Percentiles rank a stretch among this genome's conserved stretches.
These are phyloP conservation scores for Eriocheir sinensis DNA, from an alignment of 1,140 invertebrate species.

Conservation along the genomic window DNA sequence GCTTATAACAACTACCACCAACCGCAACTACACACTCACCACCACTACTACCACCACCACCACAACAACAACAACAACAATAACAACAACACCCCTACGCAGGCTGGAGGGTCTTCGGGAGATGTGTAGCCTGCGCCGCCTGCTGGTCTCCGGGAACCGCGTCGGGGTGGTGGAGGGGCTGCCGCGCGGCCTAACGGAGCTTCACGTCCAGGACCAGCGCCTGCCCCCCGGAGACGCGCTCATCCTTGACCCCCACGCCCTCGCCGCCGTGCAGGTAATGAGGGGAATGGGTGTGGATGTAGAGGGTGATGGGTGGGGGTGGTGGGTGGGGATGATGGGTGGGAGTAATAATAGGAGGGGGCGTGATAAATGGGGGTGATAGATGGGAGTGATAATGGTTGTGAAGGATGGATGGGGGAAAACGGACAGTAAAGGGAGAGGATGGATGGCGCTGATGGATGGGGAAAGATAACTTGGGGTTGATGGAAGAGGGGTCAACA, in stretches of 20 bases:
- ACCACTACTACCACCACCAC: too few species aligned
- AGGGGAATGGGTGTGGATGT: background rate
- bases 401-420: background rate
- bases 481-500: background rate
- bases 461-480: too few species aligned
- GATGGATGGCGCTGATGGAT: too few species aligned
- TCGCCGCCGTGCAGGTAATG: conserved; percentile 52
- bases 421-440: too few species aligned
- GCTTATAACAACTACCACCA: too few species aligned
- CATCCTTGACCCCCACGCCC: conserved; percentile 67
- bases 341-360: background rate
- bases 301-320: background rate
- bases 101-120: conserved; percentile 65
- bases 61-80: too few species aligned
- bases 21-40: too few species aligned
- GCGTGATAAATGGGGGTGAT: background rate
- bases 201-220: conserved; percentile 64
- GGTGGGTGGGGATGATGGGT: background rate
- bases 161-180: conserved; percentile 67
- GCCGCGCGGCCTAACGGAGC: conserved; percentile 60
- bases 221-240: conserved; percentile 68
- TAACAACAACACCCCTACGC: too few species aligned
- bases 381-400: background rate
- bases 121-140: conserved; percentile 56
- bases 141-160: conserved; percentile 63